Evolutionary conservation across 2,113 vertebrate genomes (phyloP), one percentile per base, ranked within the genome.

Genomic region (Chascanopsetta lugubris): DNA sequence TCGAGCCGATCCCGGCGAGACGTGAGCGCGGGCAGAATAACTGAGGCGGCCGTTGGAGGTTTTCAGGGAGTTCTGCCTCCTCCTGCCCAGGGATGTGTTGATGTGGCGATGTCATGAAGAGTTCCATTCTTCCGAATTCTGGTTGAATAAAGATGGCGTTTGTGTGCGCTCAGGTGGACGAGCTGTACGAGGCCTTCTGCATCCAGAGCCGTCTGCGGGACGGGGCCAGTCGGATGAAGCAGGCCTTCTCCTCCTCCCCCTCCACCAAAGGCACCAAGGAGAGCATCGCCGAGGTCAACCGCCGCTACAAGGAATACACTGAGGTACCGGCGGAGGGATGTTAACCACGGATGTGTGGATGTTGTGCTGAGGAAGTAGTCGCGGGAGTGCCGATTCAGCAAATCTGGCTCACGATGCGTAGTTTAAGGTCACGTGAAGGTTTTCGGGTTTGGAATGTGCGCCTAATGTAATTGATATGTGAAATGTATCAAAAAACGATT

Each of bases 161-260:
- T 57, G 25, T 79, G 47, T 65, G 48, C 58, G 3, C 10, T 26
- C 88, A 99, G 97, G 94, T 99, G 64, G 97, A 99, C 21, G 97
- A 99, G 82, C 92, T 99, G 76, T 99, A 96, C 0, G 97, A 99
- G 88, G 96, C 95, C 0, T 99, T 98, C 56, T 98, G 96, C 75
- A 98, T 99, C 88, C 97, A 99, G 88, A 93, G 94, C 45, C 93
- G 96, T 11, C 94, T 99, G 75, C 94, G 95, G 36, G 97, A 99
- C 1, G 97, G 97, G 0, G 97, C 97, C 82, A 95, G 89, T 83
- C 95, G 96, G 80, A 99, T 99, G 97, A 99, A 97, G 80, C 96
- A 96, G 87, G 97, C 97, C 32, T 99, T 99, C 75, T 94, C 93
- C 1, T 81, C 90, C n/a, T 99, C 97, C 4, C 97, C 97, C 17